phyloP scores from a whole-genome alignment of 2,113 vertebrate species.

The Ailuropoda melanoleuca region DNA sequence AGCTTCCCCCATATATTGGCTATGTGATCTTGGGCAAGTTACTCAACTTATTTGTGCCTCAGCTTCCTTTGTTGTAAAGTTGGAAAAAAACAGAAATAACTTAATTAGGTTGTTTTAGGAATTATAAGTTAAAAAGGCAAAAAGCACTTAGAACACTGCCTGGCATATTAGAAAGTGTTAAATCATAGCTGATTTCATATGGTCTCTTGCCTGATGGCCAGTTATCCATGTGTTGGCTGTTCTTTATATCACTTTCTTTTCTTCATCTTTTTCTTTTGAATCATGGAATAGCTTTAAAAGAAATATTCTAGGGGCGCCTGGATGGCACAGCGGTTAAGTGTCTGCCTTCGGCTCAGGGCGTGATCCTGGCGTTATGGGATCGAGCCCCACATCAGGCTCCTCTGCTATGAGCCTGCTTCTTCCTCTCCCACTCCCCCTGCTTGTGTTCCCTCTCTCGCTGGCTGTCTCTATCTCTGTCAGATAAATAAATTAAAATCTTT shows the following conservation, averaged over 20 bases:
- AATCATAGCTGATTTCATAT: not conserved
- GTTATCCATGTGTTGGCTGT: not conserved
- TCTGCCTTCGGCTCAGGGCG: no score
- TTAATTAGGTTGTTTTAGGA: not conserved
- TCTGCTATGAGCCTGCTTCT: no score
- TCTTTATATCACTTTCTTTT: not conserved
- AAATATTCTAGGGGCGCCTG: not conserved
- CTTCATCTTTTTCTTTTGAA: not conserved
- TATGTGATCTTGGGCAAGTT: not conserved
- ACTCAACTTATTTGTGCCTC: not conserved
- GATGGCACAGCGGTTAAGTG: no score
- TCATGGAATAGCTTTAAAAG: not conserved
- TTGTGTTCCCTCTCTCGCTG: no score
- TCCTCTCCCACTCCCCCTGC: no score
- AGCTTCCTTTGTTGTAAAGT: not conserved
- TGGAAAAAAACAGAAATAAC: not conserved
- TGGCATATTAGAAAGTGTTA: not conserved
- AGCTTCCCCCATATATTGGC: not conserved
- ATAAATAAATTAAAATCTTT: no score
- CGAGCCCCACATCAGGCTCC: no score
- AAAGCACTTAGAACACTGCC: not conserved
- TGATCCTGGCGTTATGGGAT: no score
- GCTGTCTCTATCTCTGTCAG: no score
- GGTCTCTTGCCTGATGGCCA: not conserved
- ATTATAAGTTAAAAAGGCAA: not conserved